Evolutionary conservation across 2,113 vertebrate species (phyloP).

Genomic region (Poecile atricapillus): DNA sequence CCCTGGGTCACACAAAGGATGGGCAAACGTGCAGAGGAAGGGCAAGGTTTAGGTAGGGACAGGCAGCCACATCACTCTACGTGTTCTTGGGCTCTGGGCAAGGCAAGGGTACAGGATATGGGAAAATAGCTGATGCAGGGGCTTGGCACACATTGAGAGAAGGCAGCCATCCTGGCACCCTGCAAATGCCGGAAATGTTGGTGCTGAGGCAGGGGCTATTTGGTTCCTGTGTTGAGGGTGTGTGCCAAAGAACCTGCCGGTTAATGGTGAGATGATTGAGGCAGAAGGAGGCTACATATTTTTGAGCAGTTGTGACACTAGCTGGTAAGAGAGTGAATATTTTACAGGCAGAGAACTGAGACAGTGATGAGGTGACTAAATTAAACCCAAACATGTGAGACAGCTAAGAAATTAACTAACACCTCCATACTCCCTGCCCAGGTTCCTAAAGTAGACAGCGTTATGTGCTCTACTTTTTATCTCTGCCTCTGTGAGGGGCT

Average conservation of each 20-base stretch:
- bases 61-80: not conserved
- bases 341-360: not conserved
- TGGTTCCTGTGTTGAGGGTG: not conserved
- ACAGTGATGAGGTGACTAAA: not conserved
- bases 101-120: accelerated
- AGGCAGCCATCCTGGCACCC: not conserved
- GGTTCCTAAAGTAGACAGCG: not conserved
- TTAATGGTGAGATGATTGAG: not conserved
- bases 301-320: not conserved
- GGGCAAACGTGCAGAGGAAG: accelerated
- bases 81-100: not conserved
- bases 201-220: not conserved
- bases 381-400: not conserved
- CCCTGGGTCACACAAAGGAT: not conserved
- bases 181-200: not conserved
- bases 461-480: not conserved
- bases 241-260: not conserved
- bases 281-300: not conserved
- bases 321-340: not conserved
- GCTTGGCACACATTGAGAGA: accelerated
- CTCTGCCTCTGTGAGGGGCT: not conserved
- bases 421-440: not conserved
- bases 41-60: not conserved
- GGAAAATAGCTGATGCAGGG: not conserved
- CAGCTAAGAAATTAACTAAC: not conserved